Conservation (phyloP, 2,888 invertebrate species). For the Acleris emargana region DNA sequence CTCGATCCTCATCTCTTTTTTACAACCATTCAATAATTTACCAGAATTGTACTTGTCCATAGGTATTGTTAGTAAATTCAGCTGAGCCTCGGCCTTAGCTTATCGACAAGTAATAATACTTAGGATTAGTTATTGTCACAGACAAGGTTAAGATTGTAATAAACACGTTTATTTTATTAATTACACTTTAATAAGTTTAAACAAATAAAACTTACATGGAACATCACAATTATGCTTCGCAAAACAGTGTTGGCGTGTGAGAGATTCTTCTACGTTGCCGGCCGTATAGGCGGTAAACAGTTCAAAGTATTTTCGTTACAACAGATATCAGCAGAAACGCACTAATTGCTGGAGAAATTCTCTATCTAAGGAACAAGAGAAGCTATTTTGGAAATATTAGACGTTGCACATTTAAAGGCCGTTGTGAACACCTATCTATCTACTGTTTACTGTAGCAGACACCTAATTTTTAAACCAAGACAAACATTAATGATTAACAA, state of each 20-base stretch:
- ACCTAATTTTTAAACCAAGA: constrained; percentile 10
- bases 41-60: too few relatives aligned
- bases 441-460: constrained; percentile 22
- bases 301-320: constrained; percentile 24
- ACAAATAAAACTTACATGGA: constrained; percentile 80
- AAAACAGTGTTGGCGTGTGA: constrained; percentile 72
- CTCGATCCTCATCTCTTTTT: constrained; percentile 18
- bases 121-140: too few relatives aligned
- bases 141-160: constrained; percentile 39
- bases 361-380: constrained; percentile 53
- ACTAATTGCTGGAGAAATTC: constrained; percentile 50
- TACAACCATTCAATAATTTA: constrained; percentile 7
- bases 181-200: constrained; percentile 81
- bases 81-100: too few relatives aligned
- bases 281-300: constrained; percentile 20
- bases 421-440: constrained; percentile 33
- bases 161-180: constrained; percentile 53
- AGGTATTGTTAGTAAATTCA: too few relatives aligned
- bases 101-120: too few relatives aligned
- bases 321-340: constrained; percentile 9
- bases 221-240: constrained; percentile 85
- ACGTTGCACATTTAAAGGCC: constrained; percentile 55
- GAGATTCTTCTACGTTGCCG: constrained; percentile 56
- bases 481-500: constrained; percentile 35
- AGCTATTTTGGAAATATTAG: constrained; percentile 56